Evolutionary conservation across 2,888 invertebrate genomes (phyloP).

Genomic region (Rhamnusium bicolor): DNA sequence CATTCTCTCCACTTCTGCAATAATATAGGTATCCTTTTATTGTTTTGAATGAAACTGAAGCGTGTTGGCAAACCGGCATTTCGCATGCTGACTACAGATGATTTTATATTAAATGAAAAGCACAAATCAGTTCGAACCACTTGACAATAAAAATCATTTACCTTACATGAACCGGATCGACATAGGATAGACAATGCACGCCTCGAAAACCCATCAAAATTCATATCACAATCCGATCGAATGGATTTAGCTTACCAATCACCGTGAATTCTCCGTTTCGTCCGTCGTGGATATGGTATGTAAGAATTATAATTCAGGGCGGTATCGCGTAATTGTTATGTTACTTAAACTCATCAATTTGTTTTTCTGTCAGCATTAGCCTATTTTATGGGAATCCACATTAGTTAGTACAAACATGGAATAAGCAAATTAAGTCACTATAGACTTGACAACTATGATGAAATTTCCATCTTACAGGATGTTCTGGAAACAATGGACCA

Average conservation of each 20-base stretch:
- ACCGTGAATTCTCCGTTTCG: not conserved
- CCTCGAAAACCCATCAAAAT: constrained; percentile 45
- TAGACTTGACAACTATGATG: too few species aligned
- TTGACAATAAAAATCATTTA: constrained; percentile 19
- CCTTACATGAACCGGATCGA: constrained; percentile 5
- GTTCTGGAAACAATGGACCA: too few species aligned
- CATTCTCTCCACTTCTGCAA: not conserved
- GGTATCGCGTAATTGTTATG: too few species aligned
- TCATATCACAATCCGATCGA: constrained; percentile 47
- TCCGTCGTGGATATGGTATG: not conserved
- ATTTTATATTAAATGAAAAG: not conserved
- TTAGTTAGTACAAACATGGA: too few species aligned
- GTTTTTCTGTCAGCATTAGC: too few species aligned
- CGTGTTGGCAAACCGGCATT: not conserved
- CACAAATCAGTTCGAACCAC: not conserved
- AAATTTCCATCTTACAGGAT: too few species aligned
- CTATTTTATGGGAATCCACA: too few species aligned
- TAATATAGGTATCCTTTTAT: not conserved
- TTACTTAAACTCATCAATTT: too few species aligned
- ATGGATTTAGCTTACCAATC: constrained; percentile 48
- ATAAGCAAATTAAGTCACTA: too few species aligned
- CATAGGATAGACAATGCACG: constrained; percentile 6
- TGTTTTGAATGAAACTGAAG: not conserved
- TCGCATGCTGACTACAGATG: constrained; percentile 5
- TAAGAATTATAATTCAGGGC: not conserved